A percentile compares a stretch with the other conserved stretches of the same genome.
phyloP scores from a whole-genome alignment of 2,888 invertebrate species.

The Neocrepidodera transversa region DNA sequence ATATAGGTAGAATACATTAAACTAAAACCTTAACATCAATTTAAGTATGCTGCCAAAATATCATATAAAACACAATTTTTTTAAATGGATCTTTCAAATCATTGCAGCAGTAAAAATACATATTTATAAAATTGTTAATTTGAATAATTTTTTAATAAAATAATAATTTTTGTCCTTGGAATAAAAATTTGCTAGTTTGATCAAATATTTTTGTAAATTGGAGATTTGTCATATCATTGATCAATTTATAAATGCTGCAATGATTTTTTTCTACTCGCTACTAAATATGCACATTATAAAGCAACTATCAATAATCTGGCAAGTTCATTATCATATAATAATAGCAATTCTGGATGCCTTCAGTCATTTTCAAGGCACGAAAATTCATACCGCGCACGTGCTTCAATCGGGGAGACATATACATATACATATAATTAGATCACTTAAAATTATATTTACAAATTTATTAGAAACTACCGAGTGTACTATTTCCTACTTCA shows the following conservation, averaged over 20 bases:
- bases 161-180: too few species aligned
- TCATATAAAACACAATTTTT: neutral
- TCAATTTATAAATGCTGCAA: too few species aligned
- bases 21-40: neutral
- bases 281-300: neutral
- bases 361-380: constrained; percentile 7
- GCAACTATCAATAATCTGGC: constrained; percentile 6
- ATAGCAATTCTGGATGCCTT: neutral
- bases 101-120: neutral
- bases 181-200: too few species aligned
- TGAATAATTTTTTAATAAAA: too few species aligned
- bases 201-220: too few species aligned
- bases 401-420: too few species aligned
- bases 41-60: constrained; percentile 17
- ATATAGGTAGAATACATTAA: neutral
- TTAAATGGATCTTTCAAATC: neutral
- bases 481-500: too few species aligned
- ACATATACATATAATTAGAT: too few species aligned
- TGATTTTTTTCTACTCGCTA: neutral
- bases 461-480: neutral
- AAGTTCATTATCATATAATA: constrained; percentile 7
- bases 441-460: neutral
- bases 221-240: too few species aligned
- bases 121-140: neutral
- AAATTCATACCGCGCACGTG: neutral